These are phyloP conservation scores for Ditylenchus dipsaci DNA, from an alignment of 1,140 invertebrate genomes.

Conservation along the genomic window DNA sequence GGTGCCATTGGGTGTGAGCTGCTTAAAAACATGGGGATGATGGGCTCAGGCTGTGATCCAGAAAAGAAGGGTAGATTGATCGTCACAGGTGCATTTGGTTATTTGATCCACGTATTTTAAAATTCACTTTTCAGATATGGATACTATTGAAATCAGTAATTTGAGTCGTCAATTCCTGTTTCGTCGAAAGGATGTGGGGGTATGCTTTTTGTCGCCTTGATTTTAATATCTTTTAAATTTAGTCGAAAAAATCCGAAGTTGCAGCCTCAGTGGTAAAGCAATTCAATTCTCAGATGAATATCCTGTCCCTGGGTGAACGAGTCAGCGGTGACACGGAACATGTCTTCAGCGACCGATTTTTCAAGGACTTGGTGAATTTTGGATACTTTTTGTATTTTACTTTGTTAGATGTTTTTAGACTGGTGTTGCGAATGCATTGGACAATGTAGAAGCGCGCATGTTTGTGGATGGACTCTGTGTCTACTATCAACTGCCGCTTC, in stretches of 20 bases:
- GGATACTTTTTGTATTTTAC: too few species aligned
- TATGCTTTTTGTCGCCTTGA: conserved; percentile 56
- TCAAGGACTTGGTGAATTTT: conserved; percentile 66
- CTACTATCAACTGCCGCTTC: conserved; percentile 87
- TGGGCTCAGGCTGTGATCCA: too few species aligned
- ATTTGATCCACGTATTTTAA: too few species aligned
- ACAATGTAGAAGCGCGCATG: conserved; percentile 86
- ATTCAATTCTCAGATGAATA: conserved; percentile 87
- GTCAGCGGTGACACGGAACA: conserved; percentile 90
- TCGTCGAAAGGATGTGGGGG: conserved; percentile 83
- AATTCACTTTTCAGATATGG: conserved; percentile 67
- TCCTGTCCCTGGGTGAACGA: conserved; percentile 81
- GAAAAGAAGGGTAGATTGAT: conserved; percentile 22
- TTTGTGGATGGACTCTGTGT: conserved; percentile 90
- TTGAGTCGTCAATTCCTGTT: conserved; percentile 97
- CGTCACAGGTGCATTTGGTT: conserved; percentile 71
- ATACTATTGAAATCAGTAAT: conserved; percentile 97
- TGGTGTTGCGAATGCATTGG: conserved; percentile 91
- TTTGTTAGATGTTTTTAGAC: conserved; percentile 59
- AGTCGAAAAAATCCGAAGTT: conserved; percentile 80
- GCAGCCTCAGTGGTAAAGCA: conserved; percentile 71
- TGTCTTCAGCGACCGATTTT: conserved; percentile 90
- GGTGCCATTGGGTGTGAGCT: conserved; percentile 98
- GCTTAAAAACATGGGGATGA: conserved; percentile 79
- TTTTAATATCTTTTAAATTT: too few species aligned